phyloP scores from a whole-genome alignment of 2,888 invertebrate genomes.

The Pristionchus exspectatus region DNA sequence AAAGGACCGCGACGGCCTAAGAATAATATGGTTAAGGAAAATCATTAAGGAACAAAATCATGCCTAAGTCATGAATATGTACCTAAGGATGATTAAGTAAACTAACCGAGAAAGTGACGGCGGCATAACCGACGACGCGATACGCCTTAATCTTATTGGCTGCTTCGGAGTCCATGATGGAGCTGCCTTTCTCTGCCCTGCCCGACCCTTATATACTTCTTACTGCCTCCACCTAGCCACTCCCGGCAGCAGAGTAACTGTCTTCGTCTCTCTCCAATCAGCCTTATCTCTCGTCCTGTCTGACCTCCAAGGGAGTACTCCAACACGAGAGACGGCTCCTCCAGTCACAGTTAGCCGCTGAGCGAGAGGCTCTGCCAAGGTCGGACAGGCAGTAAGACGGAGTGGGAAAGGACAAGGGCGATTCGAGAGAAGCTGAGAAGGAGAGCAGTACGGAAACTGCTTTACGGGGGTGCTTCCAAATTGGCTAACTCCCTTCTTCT shows the following conservation, averaged over 20 bases:
- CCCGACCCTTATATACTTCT: constrained; percentile 19
- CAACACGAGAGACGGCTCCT: background rate
- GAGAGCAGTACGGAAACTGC: constrained; percentile 13
- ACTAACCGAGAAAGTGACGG: constrained; percentile 53
- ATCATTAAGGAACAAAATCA: background rate
- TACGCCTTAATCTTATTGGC: constrained; percentile 51
- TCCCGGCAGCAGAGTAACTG: background rate
- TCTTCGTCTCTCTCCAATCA: background rate
- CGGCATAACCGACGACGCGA: constrained; percentile 54
- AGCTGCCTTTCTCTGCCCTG: background rate
- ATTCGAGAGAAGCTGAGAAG: background rate
- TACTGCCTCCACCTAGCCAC: constrained; percentile 24
- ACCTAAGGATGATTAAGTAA: background rate
- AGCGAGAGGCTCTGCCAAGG: background rate
- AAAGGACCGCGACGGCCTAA: constrained; percentile 53
- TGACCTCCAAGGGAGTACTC: background rate
- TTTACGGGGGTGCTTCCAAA: background rate
- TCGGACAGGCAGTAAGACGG: background rate
- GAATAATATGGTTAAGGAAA: no score
- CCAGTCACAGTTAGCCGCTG: constrained; percentile 12
- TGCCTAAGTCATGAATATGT: background rate
- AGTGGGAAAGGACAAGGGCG: background rate
- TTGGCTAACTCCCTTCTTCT: constrained; percentile 2
- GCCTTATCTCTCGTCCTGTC: background rate
- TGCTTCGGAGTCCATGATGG: constrained; percentile 49